These are phyloP conservation scores for Spodoptera frugiperda DNA, from an alignment of 1,140 invertebrate species.

Conservation along the genomic window DNA sequence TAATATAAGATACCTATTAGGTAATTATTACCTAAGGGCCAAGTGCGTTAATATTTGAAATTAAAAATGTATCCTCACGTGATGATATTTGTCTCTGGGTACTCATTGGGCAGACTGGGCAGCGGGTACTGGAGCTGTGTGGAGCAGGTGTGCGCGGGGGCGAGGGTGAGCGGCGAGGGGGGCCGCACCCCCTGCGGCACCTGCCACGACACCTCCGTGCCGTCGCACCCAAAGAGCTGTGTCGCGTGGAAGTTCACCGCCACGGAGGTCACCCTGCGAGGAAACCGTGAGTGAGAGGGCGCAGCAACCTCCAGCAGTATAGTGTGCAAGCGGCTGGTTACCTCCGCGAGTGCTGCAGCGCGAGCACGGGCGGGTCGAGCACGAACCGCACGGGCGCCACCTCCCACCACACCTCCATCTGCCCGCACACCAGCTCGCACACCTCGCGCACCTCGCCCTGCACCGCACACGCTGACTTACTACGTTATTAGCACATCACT, in stretches of 20 bases:
- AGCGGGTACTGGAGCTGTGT: constrained; percentile 51
- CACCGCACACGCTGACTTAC: background rate
- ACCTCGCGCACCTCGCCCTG: constrained; percentile 58
- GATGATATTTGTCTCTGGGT: constrained; percentile 53
- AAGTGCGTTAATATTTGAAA: no score
- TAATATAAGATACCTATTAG: no score
- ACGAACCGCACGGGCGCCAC: constrained; percentile 68
- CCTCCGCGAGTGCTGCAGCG: constrained; percentile 64
- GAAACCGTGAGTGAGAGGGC: background rate
- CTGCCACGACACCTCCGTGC: constrained; percentile 49
- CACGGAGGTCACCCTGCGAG: constrained; percentile 57
- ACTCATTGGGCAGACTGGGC: constrained; percentile 48
- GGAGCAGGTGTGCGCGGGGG: constrained; percentile 46
- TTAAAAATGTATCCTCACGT: constrained; percentile 51
- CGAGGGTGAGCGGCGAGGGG: constrained; percentile 30
- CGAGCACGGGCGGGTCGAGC: constrained; percentile 61
- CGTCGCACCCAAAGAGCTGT: constrained; percentile 58
- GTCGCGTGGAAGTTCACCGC: constrained; percentile 55
- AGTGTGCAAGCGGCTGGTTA: constrained; percentile 14
- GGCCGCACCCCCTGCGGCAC: background rate
- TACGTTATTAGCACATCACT: no score
- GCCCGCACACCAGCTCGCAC: constrained; percentile 65
- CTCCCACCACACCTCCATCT: constrained; percentile 77
- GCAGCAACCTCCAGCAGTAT: background rate
- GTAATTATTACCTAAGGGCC: no score